Percentiles rank a stretch among this genome's conserved stretches.
Evolutionary conservation across 2,797 vertebrate species (phyloP).

Genomic region (Corythornis leucogaster): DNA sequence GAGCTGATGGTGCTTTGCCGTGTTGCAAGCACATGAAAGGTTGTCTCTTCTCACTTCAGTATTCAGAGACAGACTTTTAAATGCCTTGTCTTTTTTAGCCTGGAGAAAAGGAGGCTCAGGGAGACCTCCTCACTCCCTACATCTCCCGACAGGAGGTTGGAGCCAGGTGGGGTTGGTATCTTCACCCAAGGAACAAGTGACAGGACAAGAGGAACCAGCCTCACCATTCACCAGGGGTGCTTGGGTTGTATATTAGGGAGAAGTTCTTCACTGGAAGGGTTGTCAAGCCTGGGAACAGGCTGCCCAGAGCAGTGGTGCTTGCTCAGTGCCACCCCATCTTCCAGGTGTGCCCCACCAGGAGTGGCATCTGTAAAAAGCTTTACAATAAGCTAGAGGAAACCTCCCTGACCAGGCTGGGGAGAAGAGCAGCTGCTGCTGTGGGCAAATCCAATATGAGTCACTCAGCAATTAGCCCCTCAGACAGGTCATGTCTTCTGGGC

Average conservation of each 20-base stretch:
- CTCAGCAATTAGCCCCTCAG: not conserved
- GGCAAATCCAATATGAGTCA: not conserved
- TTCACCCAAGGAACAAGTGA: no score
- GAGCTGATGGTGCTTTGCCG: not conserved
- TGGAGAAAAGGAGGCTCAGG: no score
- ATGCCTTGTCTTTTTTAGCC: not conserved
- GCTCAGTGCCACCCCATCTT: not conserved
- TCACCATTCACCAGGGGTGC: not conserved
- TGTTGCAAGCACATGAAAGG: not conserved
- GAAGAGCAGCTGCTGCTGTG: not conserved
- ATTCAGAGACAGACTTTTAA: not conserved
- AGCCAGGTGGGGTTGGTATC: no score
- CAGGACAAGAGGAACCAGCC: no score
- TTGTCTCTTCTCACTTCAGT: not conserved
- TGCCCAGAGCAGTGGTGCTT: not conserved
- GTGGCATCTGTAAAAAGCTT: not conserved
- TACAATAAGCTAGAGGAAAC: not conserved
- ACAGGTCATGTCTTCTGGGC: not conserved
- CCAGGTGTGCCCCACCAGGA: not conserved
- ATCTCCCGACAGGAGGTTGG: no score
- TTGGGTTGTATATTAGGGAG: not conserved
- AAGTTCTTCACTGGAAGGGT: not conserved
- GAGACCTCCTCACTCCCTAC: no score
- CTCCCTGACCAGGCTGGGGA: not conserved
- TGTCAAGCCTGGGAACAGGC: not conserved